Conservation (phyloP, 2,888 invertebrate species). For the Agriopis aurantiaria region DNA sequence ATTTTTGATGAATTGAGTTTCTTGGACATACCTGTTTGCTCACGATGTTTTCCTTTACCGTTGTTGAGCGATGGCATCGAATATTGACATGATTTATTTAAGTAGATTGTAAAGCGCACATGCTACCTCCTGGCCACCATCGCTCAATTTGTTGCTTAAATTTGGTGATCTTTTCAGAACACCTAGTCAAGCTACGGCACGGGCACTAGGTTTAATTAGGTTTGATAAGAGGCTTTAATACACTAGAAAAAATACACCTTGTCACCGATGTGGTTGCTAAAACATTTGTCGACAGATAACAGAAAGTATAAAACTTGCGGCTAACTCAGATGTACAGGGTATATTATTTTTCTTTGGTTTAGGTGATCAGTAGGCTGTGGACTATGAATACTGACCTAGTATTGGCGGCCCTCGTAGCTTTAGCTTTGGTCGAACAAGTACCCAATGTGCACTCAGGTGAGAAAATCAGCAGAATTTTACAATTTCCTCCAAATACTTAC, state of each 20-base stretch:
- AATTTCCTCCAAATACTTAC: background rate
- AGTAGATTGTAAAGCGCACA: too few species aligned
- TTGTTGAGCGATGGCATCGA: too few species aligned
- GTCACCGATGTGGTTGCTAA: constrained; percentile 13
- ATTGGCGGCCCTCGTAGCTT: constrained; percentile 71
- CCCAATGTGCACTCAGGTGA: constrained; percentile 60
- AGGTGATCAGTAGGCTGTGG: constrained; percentile 64
- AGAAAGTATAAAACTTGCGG: constrained; percentile 51
- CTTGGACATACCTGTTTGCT: too few species aligned
- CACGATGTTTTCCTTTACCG: too few species aligned
- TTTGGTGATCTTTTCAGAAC: too few species aligned
- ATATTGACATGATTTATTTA: too few species aligned
- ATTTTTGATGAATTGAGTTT: too few species aligned
- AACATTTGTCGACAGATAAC: constrained; percentile 31
- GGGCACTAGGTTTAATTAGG: too few species aligned
- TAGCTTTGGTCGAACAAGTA: constrained; percentile 66
- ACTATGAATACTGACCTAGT: constrained; percentile 80
- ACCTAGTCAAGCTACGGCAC: too few species aligned
- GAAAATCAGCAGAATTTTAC: constrained; percentile 9
- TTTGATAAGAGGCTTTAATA: constrained; percentile 7
- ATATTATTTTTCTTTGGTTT: constrained; percentile 47
- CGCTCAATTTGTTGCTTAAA: too few species aligned
- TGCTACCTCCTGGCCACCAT: too few species aligned
- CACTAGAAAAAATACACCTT: constrained; percentile 22
- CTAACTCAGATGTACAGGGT: background rate